A percentile compares a stretch with the other conserved stretches of the same genome.
Conservation (phyloP, 2,797 vertebrate species). For the Margarornis squamiger region DNA sequence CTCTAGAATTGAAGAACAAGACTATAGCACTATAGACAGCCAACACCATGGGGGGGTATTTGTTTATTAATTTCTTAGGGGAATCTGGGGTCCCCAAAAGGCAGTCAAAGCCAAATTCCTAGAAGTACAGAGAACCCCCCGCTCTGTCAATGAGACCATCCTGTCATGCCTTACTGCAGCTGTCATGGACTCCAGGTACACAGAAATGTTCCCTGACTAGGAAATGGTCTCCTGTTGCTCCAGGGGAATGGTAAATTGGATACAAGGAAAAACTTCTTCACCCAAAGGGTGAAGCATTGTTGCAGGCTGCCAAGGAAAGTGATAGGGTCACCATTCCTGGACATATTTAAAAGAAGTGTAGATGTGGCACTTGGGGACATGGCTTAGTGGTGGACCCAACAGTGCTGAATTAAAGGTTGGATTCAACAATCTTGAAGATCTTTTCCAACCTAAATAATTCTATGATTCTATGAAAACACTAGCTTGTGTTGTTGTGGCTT, state of each 20-base stretch:
- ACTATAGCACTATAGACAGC: neutral
- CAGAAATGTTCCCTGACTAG: neutral
- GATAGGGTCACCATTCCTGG: rapidly evolving
- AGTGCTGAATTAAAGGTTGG: neutral
- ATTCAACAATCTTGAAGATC: neutral
- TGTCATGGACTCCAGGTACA: rapidly evolving
- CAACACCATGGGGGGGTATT: neutral
- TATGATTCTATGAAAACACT: neutral
- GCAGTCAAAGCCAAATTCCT: neutral
- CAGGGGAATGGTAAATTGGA: neutral
- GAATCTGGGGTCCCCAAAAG: neutral
- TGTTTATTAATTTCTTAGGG: neutral
- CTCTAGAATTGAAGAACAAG: neutral
- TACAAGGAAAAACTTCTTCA: neutral
- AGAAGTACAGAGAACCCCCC: neutral
- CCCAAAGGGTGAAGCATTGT: neutral
- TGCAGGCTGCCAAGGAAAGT: neutral
- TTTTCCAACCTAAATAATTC: neutral
- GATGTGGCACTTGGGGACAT: neutral
- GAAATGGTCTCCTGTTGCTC: neutral
- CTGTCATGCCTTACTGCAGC: rapidly evolving
- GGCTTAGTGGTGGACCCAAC: neutral
- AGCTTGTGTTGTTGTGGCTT: neutral
- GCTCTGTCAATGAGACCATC: neutral
- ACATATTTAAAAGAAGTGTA: neutral